Base-by-base conservation (phyloP, 2,113 vertebrate genomes). In the Ctenodactylus gundi region DNA sequence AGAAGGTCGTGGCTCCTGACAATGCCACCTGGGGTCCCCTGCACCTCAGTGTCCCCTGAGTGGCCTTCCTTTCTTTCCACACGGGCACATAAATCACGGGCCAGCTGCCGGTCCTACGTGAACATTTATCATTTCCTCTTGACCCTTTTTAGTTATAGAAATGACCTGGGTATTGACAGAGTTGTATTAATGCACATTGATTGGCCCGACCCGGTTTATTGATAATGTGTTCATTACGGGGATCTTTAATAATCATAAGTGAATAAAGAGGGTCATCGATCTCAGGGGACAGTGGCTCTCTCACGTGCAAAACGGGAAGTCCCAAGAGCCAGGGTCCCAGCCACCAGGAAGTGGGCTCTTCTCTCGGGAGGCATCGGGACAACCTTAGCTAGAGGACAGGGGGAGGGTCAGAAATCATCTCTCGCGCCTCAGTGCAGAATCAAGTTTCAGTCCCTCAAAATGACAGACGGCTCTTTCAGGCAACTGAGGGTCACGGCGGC, bases 201-300 rank as follows among this genome's bases (percentile, higher is more conserved):
- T 98, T 97, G 97, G 77, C 97, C 68, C 91, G 95, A 97, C 98
- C 98, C 94, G 77, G 96, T 97, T 97, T 99, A 99, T 99, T 98
- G 99, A 99, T 98, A 98, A 98, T 97, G 97, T 94, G 97, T 98
- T 98, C 98, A 97, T 93, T 97, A 94, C 97, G 99, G 98, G 98
- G 98, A 99, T 98, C 98, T 98, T 98, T 98, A 99, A 99, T 99
- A 99, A 99, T 98, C 98, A 97, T 98, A 99, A 98, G 98, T 98
- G 98, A 98, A 98, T 98, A 98, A 96, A 97, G 96, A 76, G 89
- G 97, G 82, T 88, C 41, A 97, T 97, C 96, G 94, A 97, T 99
- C 98, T 98, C 92, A 14, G 7, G 55, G 49, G 73, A 83, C 60
- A 97, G 97, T 96, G 85, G 72, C 7, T 65, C 90, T 95, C 97